Conservation (phyloP, 2,113 vertebrate genomes). For the Pygoscelis adeliae region DNA sequence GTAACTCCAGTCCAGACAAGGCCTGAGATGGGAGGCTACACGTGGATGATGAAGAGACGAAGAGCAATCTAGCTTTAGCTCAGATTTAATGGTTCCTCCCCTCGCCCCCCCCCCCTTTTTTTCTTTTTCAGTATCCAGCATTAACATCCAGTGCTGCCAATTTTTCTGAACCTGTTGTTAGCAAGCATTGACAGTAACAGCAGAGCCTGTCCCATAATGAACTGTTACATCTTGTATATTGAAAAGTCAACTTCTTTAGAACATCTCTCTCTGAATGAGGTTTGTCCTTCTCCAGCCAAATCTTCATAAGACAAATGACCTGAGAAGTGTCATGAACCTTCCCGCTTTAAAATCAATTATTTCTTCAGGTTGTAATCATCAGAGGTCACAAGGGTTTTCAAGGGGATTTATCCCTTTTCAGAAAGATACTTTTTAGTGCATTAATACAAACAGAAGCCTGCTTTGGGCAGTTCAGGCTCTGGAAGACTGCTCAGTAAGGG, state of each 20-base stretch:
- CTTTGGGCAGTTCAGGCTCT: background rate
- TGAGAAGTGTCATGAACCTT: background rate
- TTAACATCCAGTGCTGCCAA: background rate
- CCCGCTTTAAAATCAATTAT: background rate
- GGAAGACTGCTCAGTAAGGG: background rate
- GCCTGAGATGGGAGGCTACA: background rate
- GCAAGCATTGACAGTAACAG: background rate
- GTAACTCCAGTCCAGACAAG: background rate
- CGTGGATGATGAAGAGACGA: background rate
- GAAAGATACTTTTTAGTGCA: background rate
- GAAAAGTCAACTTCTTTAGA: background rate
- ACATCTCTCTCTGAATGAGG: background rate
- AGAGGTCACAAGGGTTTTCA: background rate
- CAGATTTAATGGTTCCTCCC: background rate
- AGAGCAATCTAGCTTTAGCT: background rate
- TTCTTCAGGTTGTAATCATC: background rate
- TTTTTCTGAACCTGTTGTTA: background rate
- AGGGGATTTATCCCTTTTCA: background rate
- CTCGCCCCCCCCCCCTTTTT: fast-evolving
- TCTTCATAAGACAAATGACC: background rate
- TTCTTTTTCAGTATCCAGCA: background rate
- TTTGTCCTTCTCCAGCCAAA: background rate
- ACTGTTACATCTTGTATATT: background rate
- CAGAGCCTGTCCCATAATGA: background rate
- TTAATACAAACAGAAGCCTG: background rate